phyloP scores from a whole-genome alignment of 2,797 vertebrate genomes.

The Paguma larvata region DNA sequence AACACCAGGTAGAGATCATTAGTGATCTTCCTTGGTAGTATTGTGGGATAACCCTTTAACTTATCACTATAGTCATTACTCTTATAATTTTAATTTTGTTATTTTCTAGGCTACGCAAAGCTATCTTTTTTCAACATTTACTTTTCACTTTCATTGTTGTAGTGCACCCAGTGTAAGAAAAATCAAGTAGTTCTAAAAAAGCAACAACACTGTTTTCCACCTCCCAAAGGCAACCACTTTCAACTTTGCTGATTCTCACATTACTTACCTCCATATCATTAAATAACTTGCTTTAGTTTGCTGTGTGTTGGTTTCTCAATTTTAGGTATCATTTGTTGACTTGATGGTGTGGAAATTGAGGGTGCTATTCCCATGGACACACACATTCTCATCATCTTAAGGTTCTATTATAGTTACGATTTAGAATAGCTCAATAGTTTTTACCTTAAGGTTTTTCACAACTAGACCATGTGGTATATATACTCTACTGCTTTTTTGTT shows the following conservation, averaged over 20 bases:
- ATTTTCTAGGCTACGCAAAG: constrained; percentile 26
- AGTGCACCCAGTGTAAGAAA: constrained; percentile 46
- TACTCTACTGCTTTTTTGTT: neutral
- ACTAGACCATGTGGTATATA: neutral
- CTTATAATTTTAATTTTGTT: constrained; percentile 45
- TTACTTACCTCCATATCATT: constrained; percentile 10
- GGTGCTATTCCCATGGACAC: neutral
- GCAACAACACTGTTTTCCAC: neutral
- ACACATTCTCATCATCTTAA: neutral
- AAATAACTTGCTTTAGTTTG: constrained; percentile 55
- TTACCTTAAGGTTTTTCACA: constrained; percentile 20
- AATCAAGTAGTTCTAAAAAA: constrained; percentile 12
- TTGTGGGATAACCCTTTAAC: neutral
- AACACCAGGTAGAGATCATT: constrained; percentile 45
- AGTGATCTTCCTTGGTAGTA: constrained; percentile 10
- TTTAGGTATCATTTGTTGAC: constrained; percentile 6
- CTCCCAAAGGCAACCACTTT: neutral
- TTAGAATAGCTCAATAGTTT: neutral
- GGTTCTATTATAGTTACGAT: neutral
- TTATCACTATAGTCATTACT: neutral
- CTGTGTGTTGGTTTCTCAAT: constrained; percentile 32
- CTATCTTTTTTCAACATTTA: neutral
- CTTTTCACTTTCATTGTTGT: constrained; percentile 53
- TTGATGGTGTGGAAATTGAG: constrained; percentile 25
- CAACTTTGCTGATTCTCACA: neutral